phyloP scores from a whole-genome alignment of 2,113 vertebrate species.

The Aepyceros melampus region DNA sequence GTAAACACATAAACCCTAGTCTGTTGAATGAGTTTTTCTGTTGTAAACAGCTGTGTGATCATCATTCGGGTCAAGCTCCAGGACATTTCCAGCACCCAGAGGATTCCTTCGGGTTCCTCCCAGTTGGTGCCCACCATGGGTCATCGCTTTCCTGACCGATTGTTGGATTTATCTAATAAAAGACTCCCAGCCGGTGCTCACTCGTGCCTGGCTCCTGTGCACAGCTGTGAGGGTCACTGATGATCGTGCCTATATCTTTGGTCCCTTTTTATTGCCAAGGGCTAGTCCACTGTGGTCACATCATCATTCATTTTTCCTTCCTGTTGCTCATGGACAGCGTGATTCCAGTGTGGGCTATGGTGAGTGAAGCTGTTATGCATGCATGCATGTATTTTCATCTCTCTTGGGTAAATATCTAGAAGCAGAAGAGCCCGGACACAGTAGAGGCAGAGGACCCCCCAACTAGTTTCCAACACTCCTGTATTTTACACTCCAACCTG shows the following conservation, averaged over 20 bases:
- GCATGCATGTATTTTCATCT: fast-evolving
- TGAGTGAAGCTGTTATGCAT: not conserved
- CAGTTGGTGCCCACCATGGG: not conserved
- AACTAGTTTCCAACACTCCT: too few species aligned
- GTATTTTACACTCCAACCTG: not conserved
- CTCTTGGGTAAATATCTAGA: not conserved
- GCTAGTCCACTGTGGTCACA: too few species aligned
- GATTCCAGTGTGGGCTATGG: too few species aligned
- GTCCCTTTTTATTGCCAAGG: too few species aligned
- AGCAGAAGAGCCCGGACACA: not conserved
- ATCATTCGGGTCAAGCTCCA: too few species aligned
- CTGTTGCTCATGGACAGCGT: too few species aligned
- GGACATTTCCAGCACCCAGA: not conserved
- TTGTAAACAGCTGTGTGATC: too few species aligned
- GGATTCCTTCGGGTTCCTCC: fast-evolving
- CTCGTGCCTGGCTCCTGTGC: not conserved
- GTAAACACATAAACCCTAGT: too few species aligned
- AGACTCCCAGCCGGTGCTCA: not conserved
- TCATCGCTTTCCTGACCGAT: not conserved
- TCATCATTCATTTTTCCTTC: too few species aligned
- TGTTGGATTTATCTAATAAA: not conserved
- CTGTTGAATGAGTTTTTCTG: too few species aligned
- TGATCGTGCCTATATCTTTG: fast-evolving
- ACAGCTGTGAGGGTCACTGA: fast-evolving
- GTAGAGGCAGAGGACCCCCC: not conserved